Conservation (phyloP, 37 sponge, comb jelly and placozoan genomes). For the Spongilla lacustris region DNA sequence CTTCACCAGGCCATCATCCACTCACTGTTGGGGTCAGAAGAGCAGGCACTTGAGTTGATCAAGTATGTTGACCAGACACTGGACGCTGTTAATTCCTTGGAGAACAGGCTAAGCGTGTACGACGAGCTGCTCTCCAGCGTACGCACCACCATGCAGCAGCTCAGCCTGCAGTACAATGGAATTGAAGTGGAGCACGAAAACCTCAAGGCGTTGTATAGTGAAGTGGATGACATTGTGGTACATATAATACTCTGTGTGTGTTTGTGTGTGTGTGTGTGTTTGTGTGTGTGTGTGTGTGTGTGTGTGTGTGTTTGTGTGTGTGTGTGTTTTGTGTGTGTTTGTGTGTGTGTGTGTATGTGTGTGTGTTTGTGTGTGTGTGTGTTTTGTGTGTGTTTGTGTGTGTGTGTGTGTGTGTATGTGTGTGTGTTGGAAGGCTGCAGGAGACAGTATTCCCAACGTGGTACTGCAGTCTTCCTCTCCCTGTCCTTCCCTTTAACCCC, state of each 20-base stretch:
- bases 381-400: neutral
- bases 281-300: slow-evolving; percentile 13
- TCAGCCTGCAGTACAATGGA: slow-evolving; percentile 54
- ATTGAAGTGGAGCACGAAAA: slow-evolving; percentile 76
- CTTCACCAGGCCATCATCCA: slow-evolving; percentile 66
- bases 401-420: too few species aligned
- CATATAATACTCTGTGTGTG: neutral
- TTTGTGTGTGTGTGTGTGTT: neutral
- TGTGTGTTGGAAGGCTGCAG: neutral
- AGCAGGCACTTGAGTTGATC: slow-evolving; percentile 71
- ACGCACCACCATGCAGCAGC: slow-evolving; percentile 59
- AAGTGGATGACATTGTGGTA: slow-evolving; percentile 80
- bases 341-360: slow-evolving; percentile 21
- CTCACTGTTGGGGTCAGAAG: slow-evolving; percentile 85
- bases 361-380: slow-evolving; percentile 8
- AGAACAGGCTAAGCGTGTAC: slow-evolving; percentile 57
- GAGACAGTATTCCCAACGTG: neutral
- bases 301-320: slow-evolving; percentile 4
- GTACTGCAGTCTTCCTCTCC: too few species aligned
- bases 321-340: too few species aligned
- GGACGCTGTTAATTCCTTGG: slow-evolving; percentile 65
- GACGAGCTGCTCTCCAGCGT: slow-evolving; percentile 68
- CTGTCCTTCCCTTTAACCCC: too few species aligned
- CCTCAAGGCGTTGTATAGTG: slow-evolving; percentile 48
- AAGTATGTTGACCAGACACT: slow-evolving; percentile 59